phyloP scores from a whole-genome alignment of 1,140 invertebrate species.

The Glossosoma conforme region DNA sequence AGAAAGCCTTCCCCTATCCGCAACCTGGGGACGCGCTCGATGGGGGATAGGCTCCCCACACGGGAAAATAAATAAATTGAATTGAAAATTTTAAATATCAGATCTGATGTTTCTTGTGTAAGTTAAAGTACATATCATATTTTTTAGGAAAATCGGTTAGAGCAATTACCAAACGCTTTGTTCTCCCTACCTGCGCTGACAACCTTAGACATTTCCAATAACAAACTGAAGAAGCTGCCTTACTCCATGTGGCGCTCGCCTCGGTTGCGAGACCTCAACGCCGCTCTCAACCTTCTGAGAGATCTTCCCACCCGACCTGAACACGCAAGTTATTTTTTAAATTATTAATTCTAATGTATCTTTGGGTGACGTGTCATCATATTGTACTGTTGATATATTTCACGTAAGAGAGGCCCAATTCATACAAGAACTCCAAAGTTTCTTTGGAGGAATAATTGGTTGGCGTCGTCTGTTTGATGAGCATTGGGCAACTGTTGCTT shows the following conservation, averaged over 20 bases:
- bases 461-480: no score
- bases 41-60: no score
- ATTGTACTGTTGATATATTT: no score
- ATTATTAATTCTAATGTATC: constrained; percentile 8
- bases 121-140: constrained; percentile 11
- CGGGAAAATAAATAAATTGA: no score
- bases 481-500: no score
- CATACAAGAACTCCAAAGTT: no score
- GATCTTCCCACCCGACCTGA: constrained; percentile 60
- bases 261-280: constrained; percentile 84
- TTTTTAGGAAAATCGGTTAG: constrained; percentile 80
- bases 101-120: no score
- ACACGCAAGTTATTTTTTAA: constrained; percentile 20
- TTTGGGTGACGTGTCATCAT: neutral
- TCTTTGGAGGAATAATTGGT: no score
- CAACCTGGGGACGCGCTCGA: no score
- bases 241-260: constrained; percentile 86
- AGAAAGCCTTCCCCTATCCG: no score
- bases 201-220: constrained; percentile 88
- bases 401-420: no score
- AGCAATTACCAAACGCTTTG: constrained; percentile 70
- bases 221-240: constrained; percentile 84
- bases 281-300: constrained; percentile 83
- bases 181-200: constrained; percentile 77
- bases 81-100: no score